These are phyloP conservation scores for Myopa testacea DNA, from an alignment of 2,888 invertebrate species.

Conservation along the genomic window DNA sequence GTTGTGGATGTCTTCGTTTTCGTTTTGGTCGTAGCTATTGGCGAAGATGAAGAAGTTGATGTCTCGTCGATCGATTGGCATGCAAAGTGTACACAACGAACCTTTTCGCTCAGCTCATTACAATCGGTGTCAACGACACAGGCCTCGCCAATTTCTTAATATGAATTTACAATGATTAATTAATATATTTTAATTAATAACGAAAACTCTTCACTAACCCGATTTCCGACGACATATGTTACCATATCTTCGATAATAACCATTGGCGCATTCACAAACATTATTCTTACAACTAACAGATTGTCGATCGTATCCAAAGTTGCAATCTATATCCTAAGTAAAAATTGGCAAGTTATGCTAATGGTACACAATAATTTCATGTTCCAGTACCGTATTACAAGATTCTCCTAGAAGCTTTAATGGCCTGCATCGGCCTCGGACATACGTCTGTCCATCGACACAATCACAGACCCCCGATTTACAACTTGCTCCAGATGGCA, in stretches of 20 bases:
- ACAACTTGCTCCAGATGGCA: constrained; percentile 68
- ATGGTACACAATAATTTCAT: background rate
- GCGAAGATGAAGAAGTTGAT: constrained; percentile 36
- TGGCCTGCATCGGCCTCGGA: constrained; percentile 65
- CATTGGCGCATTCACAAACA: constrained; percentile 66
- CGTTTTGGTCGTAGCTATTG: constrained; percentile 45
- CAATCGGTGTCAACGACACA: constrained; percentile 67
- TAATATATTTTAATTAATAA: background rate
- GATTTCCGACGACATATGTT: constrained; percentile 68
- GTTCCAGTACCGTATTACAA: constrained; percentile 59
- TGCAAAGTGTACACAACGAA: constrained; percentile 57
- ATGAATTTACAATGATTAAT: background rate
- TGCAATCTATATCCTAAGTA: constrained; percentile 62
- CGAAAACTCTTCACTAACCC: constrained; percentile 53
- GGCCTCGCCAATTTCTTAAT: constrained; percentile 61
- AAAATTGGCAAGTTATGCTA: background rate
- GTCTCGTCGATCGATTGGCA: constrained; percentile 56
- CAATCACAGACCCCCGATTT: constrained; percentile 67
- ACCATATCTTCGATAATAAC: constrained; percentile 67
- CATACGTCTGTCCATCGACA: constrained; percentile 65
- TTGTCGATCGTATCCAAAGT: constrained; percentile 67
- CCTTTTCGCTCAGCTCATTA: constrained; percentile 59
- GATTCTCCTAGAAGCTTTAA: constrained; percentile 61
- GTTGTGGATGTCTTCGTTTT: constrained; percentile 43
- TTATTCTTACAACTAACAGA: constrained; percentile 65